Evolutionary conservation across 2,888 invertebrate genomes (phyloP).

Genomic region (Tenthredo mesomela): DNA sequence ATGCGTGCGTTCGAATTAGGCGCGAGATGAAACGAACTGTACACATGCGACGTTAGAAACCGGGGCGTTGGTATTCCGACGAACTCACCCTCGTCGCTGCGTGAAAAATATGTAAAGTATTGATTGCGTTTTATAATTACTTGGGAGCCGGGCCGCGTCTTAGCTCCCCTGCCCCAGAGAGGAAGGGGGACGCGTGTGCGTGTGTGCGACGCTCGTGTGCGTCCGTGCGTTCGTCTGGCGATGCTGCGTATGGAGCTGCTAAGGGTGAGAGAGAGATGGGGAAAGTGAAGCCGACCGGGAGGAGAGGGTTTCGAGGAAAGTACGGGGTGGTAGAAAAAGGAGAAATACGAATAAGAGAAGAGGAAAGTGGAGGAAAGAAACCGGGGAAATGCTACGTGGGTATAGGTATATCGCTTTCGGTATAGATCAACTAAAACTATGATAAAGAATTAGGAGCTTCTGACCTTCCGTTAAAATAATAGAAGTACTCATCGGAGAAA

Average conservation of each 20-base stretch:
- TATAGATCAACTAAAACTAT: slow-evolving; percentile 30
- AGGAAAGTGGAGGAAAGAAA: slow-evolving; percentile 48
- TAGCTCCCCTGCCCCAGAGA: slow-evolving; percentile 72
- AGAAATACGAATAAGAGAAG: slow-evolving; percentile 57
- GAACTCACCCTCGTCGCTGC: slow-evolving; percentile 67
- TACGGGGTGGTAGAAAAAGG: slow-evolving; percentile 49
- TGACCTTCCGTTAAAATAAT: slow-evolving; percentile 38
- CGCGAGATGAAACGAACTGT: slow-evolving; percentile 50
- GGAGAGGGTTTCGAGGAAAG: slow-evolving; percentile 62
- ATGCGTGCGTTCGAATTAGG: neutral
- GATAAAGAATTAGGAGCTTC: slow-evolving; percentile 11
- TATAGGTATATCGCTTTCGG: neutral
- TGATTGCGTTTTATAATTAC: slow-evolving; percentile 79
- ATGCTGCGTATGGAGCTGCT: slow-evolving; percentile 57
- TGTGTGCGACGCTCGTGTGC: slow-evolving; percentile 58
- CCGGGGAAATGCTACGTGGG: slow-evolving; percentile 18
- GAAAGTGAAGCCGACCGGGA: slow-evolving; percentile 49
- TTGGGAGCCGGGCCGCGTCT: slow-evolving; percentile 76
- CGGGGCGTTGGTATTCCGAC: slow-evolving; percentile 52
- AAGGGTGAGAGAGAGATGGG: slow-evolving; percentile 50
- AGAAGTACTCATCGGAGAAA: neutral
- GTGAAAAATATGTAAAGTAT: slow-evolving; percentile 79
- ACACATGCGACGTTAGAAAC: slow-evolving; percentile 51
- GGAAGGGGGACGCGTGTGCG: slow-evolving; percentile 42
- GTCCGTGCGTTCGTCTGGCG: slow-evolving; percentile 63